phyloP scores from a whole-genome alignment of 2,113 vertebrate species.

The Mustelus asterias region DNA sequence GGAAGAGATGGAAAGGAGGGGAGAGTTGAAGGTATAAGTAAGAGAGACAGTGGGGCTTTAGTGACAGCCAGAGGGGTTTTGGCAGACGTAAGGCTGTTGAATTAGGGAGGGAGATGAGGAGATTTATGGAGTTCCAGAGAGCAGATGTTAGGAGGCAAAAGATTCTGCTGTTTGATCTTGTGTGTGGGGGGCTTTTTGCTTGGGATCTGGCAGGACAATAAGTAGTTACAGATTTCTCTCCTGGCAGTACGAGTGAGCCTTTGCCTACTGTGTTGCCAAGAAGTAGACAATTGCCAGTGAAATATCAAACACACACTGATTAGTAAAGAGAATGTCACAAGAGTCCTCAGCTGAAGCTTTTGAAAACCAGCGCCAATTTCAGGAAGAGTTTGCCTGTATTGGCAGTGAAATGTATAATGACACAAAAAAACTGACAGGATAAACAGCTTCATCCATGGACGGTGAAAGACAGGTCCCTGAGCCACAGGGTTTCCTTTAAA shows the following conservation, averaged over 20 bases:
- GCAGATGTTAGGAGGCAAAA: neutral
- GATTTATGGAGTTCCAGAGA: neutral
- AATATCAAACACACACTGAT: neutral
- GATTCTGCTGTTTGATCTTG: neutral
- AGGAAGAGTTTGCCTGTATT: neutral
- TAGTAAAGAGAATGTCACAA: neutral
- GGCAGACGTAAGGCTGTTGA: neutral
- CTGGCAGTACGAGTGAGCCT: neutral
- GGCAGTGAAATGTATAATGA: neutral
- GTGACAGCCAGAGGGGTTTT: neutral
- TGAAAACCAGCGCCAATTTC: neutral
- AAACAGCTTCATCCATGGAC: neutral
- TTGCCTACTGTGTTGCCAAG: no score
- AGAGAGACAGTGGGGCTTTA: neutral
- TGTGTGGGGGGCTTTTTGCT: neutral
- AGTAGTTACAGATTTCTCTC: neutral
- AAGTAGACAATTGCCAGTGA: neutral
- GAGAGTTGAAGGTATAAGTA: neutral
- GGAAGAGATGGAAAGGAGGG: no score
- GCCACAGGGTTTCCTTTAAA: neutral
- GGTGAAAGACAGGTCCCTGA: neutral
- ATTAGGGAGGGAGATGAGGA: neutral
- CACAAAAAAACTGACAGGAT: neutral
- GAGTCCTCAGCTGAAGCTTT: neutral
- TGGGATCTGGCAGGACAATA: neutral